phyloP scores from a whole-genome alignment of 2,888 invertebrate species.

The Drosophila mercatorum region DNA sequence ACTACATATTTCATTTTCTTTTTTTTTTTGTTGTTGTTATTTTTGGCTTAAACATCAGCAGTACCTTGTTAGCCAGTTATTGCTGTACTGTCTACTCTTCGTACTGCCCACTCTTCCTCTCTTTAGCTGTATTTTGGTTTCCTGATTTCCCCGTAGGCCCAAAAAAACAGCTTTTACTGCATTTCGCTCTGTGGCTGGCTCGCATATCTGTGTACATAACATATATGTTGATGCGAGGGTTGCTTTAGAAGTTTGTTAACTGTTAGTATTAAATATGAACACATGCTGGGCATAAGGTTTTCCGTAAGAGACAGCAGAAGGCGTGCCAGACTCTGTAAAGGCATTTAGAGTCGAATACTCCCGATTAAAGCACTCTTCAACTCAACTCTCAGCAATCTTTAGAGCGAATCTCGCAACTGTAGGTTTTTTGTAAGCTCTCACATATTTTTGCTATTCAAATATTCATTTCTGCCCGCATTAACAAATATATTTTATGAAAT shows the following conservation, averaged over 20 bases:
- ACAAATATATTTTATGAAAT: conserved; percentile 2
- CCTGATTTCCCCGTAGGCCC: conserved; percentile 54
- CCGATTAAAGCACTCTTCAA: neutral
- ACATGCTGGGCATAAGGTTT: neutral
- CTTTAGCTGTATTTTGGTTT: conserved; percentile 21
- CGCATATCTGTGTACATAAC: conserved; percentile 8
- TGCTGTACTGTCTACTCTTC: neutral
- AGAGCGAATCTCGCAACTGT: conserved; percentile 4
- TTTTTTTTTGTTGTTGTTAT: neutral
- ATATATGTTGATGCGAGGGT: neutral
- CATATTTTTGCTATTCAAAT: conserved; percentile 16
- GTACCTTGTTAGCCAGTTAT: conserved; percentile 15
- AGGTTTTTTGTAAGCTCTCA: neutral
- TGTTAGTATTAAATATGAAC: neutral
- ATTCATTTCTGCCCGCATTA: conserved; percentile 45
- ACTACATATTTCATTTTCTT: neutral
- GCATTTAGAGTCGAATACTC: neutral
- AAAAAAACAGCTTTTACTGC: conserved; percentile 25
- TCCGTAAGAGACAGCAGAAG: neutral
- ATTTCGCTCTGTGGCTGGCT: conserved; percentile 9
- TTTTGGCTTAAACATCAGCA: conserved; percentile 33
- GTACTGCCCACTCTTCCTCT: conserved; percentile 10
- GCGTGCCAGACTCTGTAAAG: neutral
- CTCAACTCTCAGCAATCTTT: neutral
- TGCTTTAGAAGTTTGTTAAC: neutral